Percentiles rank a stretch among this genome's conserved stretches.
These are phyloP conservation scores for Patella pellucida DNA, from an alignment of 2,888 invertebrate genomes.

Conservation along the genomic window DNA sequence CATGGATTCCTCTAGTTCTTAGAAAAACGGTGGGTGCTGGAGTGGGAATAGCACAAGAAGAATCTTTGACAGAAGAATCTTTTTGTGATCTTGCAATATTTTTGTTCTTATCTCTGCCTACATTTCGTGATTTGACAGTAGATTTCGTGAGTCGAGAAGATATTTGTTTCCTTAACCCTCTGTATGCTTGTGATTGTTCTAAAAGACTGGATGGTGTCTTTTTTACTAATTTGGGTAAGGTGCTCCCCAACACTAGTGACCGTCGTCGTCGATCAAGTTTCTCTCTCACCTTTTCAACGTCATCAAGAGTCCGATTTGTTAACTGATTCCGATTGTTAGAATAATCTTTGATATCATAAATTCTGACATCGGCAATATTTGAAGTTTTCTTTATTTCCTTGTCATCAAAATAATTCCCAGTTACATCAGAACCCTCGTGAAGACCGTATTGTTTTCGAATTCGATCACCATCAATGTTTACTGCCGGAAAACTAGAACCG, in stretches of 20 bases:
- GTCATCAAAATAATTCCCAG: neutral
- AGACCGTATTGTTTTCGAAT: neutral
- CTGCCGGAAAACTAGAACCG: neutral
- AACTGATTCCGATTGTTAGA: neutral
- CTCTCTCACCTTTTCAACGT: neutral
- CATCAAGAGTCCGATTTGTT: neutral
- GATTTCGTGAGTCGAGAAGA: neutral
- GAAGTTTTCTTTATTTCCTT: neutral
- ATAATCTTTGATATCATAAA: neutral
- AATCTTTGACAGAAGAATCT: neutral
- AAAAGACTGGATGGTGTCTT: neutral
- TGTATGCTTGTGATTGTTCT: neutral
- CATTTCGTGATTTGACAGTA: neutral
- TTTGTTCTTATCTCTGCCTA: neutral
- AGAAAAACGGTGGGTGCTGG: neutral
- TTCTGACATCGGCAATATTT: neutral
- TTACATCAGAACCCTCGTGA: neutral
- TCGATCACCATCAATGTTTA: neutral
- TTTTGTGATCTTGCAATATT: neutral
- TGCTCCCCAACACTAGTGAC: neutral
- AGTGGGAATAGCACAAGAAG: neutral
- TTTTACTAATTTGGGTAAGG: neutral
- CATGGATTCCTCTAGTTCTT: neutral
- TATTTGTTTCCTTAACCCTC: neutral
- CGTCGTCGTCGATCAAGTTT: neutral